Evolutionary conservation across 2,888 invertebrate genomes (phyloP).

Genomic region (Drosophila aldrichi): DNA sequence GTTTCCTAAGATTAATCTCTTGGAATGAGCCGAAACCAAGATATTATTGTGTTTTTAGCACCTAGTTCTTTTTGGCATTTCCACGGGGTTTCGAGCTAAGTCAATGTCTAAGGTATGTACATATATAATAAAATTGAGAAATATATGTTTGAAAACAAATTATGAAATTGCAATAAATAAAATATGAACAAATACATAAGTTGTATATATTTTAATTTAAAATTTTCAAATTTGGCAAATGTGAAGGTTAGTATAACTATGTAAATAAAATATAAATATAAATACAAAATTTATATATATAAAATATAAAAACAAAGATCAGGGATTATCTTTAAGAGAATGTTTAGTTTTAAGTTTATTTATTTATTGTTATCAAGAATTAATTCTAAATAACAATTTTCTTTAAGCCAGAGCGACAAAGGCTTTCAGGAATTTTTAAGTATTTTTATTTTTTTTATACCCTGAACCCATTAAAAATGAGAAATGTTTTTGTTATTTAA

Average conservation of each 20-base stretch:
- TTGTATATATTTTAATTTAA: neutral
- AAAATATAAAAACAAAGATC: neutral
- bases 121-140: neutral
- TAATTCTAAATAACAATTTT: too few species aligned
- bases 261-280: too few species aligned
- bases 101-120: constrained; percentile 7
- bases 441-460: too few species aligned
- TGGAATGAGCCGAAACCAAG: neutral
- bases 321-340: neutral
- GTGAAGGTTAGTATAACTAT: neutral
- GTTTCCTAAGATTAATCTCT: neutral
- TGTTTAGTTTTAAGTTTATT: too few species aligned
- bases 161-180: constrained; percentile 14
- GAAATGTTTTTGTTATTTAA: too few species aligned
- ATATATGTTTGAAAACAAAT: neutral
- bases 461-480: too few species aligned
- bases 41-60: neutral
- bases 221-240: neutral
- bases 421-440: too few species aligned
- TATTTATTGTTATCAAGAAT: too few species aligned
- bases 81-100: neutral
- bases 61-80: neutral
- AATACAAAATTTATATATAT: too few species aligned
- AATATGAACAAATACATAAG: neutral
- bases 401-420: too few species aligned